Percentiles rank a stretch among this genome's conserved stretches.
Evolutionary conservation across 2,113 vertebrate species (phyloP).

Genomic region (Gracilinanus agilis): DNA sequence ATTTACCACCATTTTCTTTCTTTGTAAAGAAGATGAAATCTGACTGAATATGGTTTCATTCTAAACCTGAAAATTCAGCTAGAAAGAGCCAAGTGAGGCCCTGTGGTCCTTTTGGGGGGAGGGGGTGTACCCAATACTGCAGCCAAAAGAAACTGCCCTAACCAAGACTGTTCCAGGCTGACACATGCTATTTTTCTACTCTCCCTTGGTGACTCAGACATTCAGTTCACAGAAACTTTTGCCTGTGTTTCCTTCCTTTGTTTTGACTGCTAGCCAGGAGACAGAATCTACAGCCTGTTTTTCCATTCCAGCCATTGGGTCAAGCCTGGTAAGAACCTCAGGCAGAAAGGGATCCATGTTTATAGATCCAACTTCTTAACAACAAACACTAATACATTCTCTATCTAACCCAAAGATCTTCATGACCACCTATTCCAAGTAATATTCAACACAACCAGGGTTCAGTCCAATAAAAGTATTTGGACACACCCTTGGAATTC

Average conservation of each 20-base stretch:
- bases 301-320: slow-evolving; percentile 37
- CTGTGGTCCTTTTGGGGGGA: slow-evolving; percentile 27
- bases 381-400: slow-evolving; percentile 38
- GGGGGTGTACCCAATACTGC: not conserved
- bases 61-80: slow-evolving; percentile 54
- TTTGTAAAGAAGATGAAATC: slow-evolving; percentile 28
- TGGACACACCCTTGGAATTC: slow-evolving; percentile 10
- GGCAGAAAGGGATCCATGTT: slow-evolving; percentile 39
- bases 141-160: slow-evolving; percentile 58
- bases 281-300: slow-evolving; percentile 47
- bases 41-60: slow-evolving; percentile 50
- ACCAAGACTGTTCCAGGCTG: slow-evolving; percentile 48
- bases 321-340: slow-evolving; percentile 65
- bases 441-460: slow-evolving; percentile 20
- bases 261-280: slow-evolving; percentile 56
- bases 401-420: slow-evolving; percentile 6
- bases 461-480: slow-evolving; percentile 22
- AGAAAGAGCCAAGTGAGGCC: slow-evolving; percentile 35
- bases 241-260: slow-evolving; percentile 65
- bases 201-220: slow-evolving; percentile 60
- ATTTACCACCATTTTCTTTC: slow-evolving; percentile 62
- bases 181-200: slow-evolving; percentile 68
- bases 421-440: not conserved
- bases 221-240: slow-evolving; percentile 68
- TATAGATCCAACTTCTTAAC: slow-evolving; percentile 52